Percentiles rank a stretch among this genome's conserved stretches.
phyloP scores from a whole-genome alignment of 2,113 vertebrate genomes.

The Carlito syrichta region DNA sequence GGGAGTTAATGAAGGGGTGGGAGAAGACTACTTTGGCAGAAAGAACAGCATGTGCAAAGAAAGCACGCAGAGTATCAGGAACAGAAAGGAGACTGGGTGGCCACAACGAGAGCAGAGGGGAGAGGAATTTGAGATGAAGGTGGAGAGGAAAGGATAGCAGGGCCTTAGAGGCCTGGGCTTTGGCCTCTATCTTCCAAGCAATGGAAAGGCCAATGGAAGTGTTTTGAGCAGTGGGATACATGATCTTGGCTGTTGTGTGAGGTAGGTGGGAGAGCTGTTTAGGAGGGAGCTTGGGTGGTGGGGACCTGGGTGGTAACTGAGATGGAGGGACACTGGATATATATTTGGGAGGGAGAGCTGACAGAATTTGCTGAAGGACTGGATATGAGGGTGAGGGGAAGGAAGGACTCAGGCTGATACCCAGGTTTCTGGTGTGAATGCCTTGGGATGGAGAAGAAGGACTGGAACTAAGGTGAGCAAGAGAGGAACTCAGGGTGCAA shows the following conservation, averaged over 20 bases:
- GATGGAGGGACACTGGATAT: neutral
- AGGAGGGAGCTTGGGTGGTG: neutral
- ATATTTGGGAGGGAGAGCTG: neutral
- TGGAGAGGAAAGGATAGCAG: neutral
- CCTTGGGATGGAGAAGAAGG: neutral
- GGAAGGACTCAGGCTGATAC: neutral
- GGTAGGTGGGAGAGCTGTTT: neutral
- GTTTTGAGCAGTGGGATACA: neutral
- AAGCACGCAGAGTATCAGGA: neutral
- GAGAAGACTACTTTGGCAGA: neutral
- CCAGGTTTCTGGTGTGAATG: neutral
- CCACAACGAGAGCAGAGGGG: neutral
- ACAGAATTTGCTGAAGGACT: neutral
- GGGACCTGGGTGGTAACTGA: neutral
- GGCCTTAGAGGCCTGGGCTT: neutral
- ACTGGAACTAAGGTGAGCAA: neutral
- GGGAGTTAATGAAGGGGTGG: neutral
- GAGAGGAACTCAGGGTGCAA: neutral
- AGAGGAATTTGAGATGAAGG: neutral
- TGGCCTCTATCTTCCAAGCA: neutral
- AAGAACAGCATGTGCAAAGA: neutral
- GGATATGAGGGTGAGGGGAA: neutral
- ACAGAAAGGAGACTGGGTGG: neutral
- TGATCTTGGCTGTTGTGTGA: neutral
- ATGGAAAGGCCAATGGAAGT: neutral